Evolutionary conservation across 2,797 vertebrate genomes (phyloP), one percentile per base, ranked within the genome.

Genomic region (Mormyrops boulengeri): DNA sequence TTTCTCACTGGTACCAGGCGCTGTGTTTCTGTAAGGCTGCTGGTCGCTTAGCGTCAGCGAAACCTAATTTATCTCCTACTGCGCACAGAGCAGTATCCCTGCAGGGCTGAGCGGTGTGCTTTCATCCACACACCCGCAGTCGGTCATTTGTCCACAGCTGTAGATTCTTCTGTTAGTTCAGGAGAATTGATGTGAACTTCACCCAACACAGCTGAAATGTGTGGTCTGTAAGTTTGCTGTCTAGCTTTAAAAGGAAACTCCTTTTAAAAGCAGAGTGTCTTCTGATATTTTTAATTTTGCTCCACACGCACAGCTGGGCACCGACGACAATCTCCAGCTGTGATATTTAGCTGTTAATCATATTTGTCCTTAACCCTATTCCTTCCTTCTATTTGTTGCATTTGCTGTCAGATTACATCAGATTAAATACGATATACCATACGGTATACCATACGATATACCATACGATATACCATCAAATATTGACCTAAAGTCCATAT

Each of bases 31-130:
- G 69, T 77, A 77, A 77, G 69, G 34, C 34, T 30, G 69, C 30
- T 73, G 66, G 66, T 38, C 66, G 30, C 14, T 38, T 41, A 77
- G 69, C 14, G 14, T 38, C 69, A 77, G 69, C 34, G 69, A 77
- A 77, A 77, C 69, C 69, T 77, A 77, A 77, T 77, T 77, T 77
- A 86, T 86, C 49, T 86, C 85, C 30, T 53, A 7, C 85, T 53
- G 26, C 22, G 49, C 44, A 38, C 85, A 38, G 85, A 86, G 50
- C 50, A 86, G 49, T 53, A 26, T 86, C 49, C 49, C 85, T 86
- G 85, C 52, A 55, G 26, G 50, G 52, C 26, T 55, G 52, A 86
- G 49, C 26, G 17, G 49, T 53, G 22, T 86, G 49, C n/a, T 86
- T 53, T 86, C 14, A 55, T 55, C 85, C 85, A 26, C 50, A 85